These are phyloP conservation scores for Tyria jacobaeae DNA, from an alignment of 2,888 invertebrate species.

Conservation along the genomic window DNA sequence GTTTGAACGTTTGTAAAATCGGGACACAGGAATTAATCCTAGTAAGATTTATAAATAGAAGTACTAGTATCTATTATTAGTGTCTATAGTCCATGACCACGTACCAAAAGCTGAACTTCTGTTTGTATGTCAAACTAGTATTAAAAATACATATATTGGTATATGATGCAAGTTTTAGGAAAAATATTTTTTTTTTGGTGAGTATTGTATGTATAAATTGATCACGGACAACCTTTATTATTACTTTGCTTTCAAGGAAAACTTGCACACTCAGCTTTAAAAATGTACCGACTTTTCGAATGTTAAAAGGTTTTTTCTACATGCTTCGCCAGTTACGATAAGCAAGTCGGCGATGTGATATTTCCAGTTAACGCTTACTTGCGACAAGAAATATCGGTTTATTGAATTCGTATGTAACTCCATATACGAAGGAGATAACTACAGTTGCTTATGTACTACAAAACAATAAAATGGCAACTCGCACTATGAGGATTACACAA, in stretches of 20 bases:
- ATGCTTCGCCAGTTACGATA: conserved; percentile 68
- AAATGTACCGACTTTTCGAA: conserved; percentile 4
- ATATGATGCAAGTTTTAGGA: no score
- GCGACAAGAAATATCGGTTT: conserved; percentile 63
- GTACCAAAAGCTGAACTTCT: not conserved
- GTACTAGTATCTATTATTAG: no score
- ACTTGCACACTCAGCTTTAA: conserved; percentile 58
- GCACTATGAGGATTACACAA: not conserved
- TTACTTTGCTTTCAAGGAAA: conserved; percentile 51
- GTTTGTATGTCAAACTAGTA: not conserved
- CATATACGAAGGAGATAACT: not conserved
- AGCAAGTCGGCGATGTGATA: conserved; percentile 71
- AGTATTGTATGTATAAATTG: not conserved
- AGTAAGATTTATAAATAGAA: no score
- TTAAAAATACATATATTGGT: not conserved
- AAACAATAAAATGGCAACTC: no score
- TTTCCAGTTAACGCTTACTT: conserved; percentile 61
- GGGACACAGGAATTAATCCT: no score
- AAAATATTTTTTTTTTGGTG: no score
- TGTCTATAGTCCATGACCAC: not conserved
- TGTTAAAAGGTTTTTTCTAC: conserved; percentile 70
- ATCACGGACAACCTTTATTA: not conserved
- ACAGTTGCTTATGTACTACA: no score
- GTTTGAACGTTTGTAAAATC: no score
- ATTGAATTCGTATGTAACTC: conserved; percentile 62